A percentile compares a stretch with the other conserved stretches of the same genome.
Evolutionary conservation across 2,888 invertebrate species (phyloP).

Genomic region (Synanthedon formicaeformis): DNA sequence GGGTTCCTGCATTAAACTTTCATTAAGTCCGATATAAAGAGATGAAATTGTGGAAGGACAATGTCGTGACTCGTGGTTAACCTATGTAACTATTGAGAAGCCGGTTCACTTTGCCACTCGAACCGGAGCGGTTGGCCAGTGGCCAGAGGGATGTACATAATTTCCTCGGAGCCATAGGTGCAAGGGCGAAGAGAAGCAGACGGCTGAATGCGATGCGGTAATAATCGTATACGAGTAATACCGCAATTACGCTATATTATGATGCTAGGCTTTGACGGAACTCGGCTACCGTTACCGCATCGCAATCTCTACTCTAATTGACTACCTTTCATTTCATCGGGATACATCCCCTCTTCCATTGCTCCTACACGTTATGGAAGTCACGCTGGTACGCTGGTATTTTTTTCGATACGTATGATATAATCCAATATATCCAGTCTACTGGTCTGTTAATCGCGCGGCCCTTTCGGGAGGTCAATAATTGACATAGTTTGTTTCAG

Average conservation of each 20-base stretch:
- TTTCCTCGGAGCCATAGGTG: not conserved
- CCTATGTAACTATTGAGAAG: not conserved
- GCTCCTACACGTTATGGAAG: no score
- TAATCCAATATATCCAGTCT: no score
- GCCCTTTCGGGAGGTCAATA: not conserved
- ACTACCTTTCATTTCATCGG: not conserved
- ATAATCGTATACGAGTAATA: not conserved
- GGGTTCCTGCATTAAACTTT: not conserved
- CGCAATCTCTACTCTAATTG: not conserved
- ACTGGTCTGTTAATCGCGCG: not conserved
- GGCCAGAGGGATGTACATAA: not conserved
- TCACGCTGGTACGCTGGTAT: no score
- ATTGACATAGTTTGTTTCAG: not conserved
- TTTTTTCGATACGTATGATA: no score
- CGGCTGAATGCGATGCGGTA: not conserved
- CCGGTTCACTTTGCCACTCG: not conserved
- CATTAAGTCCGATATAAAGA: not conserved
- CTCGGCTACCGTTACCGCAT: not conserved
- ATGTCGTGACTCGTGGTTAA: not conserved
- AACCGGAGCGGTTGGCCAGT: not conserved
- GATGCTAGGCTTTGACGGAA: not conserved
- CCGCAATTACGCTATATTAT: no score
- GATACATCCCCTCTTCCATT: no score
- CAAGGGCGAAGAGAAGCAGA: not conserved
- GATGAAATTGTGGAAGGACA: not conserved